Base-by-base conservation (phyloP, 2,113 vertebrate genomes). In the Oryzias melastigma region DNA sequence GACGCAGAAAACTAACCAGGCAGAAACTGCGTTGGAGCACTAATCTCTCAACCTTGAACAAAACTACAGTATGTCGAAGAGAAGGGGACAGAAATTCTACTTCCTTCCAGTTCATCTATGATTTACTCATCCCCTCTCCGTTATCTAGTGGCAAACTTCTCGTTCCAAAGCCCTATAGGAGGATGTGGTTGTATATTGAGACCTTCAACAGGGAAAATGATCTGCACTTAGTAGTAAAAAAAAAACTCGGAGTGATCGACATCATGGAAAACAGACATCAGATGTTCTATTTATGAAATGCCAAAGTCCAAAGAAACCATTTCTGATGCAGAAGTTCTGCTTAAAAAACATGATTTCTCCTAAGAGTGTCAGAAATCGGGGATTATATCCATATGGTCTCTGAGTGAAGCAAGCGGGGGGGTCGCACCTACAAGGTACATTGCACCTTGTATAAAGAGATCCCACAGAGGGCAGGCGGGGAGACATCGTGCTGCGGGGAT, bases 231-330 rank as follows among this genome's bases (percentile, higher is more conserved):
- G 6, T 35, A 77, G 67, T 43, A 47, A 65, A 53, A 69, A 73
- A 47, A 65, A 71, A 62, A 41, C n/a, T n/a, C n/a, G n/a, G n/a
- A 65, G 67, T 52, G 35, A 51, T 57, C 85, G 85, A 89, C 81
- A 71, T 90, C 87, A 90, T 27, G 75, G 78, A 85, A 87, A 87
- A 67, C 14, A 46, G 35, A 55, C 72, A 65, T 75, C 65, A 68
- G 73, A 75, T 73, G 81, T 79, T 71, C 80, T 68, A 46, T 63
- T 81, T 58, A 57, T 81, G 65, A 79, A 78, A 73, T 55, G 68
- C 52, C 46, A 59, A 42, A 29, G 70, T 73, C 65, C 65, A 65
- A 72, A 78, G 47, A 1, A 13, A 74, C 68, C 62, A 52, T 60
- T 65, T 72, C 80, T 75, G 75, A 83, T 54, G 1, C 5, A 27